These are phyloP conservation scores for Drosophila antonietae DNA, from an alignment of 2,888 invertebrate species.

Conservation along the genomic window DNA sequence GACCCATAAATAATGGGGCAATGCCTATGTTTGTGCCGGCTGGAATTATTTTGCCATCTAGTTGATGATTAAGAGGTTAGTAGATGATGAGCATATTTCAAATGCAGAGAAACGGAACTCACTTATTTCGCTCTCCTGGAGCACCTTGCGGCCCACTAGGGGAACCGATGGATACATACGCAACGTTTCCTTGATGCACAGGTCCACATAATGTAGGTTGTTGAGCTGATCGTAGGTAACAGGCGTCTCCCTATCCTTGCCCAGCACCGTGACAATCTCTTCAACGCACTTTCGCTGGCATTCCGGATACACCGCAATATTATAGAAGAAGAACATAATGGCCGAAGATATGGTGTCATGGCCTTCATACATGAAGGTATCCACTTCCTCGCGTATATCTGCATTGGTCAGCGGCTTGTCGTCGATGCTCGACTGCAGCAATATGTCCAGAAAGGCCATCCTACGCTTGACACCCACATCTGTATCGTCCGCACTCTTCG, in stretches of 20 bases:
- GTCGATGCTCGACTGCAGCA: constrained; percentile 87
- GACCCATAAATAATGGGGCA: constrained; percentile 80
- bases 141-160: constrained; percentile 80
- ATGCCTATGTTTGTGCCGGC: constrained; percentile 83
- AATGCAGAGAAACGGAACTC: constrained; percentile 32
- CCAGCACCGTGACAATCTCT: constrained; percentile 84
- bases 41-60: constrained; percentile 83
- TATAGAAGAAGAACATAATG: constrained; percentile 85
- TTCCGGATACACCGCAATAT: constrained; percentile 85
- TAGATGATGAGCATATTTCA: no score
- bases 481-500: constrained; percentile 69
- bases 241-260: constrained; percentile 74
- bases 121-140: constrained; percentile 83
- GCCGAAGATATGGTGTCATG: constrained; percentile 86
- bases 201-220: constrained; percentile 81
- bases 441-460: constrained; percentile 88
- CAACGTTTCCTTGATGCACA: constrained; percentile 83
- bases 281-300: constrained; percentile 85
- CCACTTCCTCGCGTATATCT: constrained; percentile 89
- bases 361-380: constrained; percentile 90
- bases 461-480: constrained; percentile 87
- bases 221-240: constrained; percentile 82
- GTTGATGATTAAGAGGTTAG: neutral
- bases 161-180: constrained; percentile 84
- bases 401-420: constrained; percentile 87